Base-by-base conservation (phyloP, 2,113 vertebrate species). In the Atlantisia rogersi region DNA sequence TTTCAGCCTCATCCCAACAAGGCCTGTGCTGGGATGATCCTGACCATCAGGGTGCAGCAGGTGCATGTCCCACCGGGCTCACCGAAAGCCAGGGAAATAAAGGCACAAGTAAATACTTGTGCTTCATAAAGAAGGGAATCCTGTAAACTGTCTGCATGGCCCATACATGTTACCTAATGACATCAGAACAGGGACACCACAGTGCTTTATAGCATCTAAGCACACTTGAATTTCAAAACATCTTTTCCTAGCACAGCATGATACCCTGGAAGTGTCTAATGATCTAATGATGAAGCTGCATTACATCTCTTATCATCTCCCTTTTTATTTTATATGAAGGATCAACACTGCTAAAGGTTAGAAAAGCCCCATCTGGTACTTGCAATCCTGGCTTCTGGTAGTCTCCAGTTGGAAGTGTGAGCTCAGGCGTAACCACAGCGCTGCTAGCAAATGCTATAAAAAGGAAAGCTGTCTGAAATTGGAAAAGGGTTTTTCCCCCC, bases 391-490 rank as follows among this genome's bases (percentile, higher is more conserved):
- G 68, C 64, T 90, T 56, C 29, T 52, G 9, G 9, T 42, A 81
- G 74, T 79, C 82, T 92, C 40, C 77, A 58, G 63, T 7, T 85
- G 75, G 73, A 95, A 74, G 28, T 15, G 44, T 50, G 62, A 95
- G 79, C 75, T 90, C 37, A 94, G 85, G 52, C 44, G 5, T 67
- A 95, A 70, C 85, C 60, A 88, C 46, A 88, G 5, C 25, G 56
- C 52, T 94, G 59, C 64, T 87, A 84, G 65, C 52, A 90, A 88
- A 56, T 40, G 65, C 86, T 93, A 24, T 91, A 82, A 82, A 92
- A 96, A 88, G 65, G 62, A 88, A 93, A 92, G 74, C 76, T 84
- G 74, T n/a, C 83, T 92, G 69, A 88, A 96, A 92, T 20, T 6
- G 0, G 76, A 24, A 60, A 63, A 35, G 52, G 52, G 12, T 26